Evolutionary conservation across 1,140 invertebrate species (phyloP).

Genomic region (Bombus superbus): DNA sequence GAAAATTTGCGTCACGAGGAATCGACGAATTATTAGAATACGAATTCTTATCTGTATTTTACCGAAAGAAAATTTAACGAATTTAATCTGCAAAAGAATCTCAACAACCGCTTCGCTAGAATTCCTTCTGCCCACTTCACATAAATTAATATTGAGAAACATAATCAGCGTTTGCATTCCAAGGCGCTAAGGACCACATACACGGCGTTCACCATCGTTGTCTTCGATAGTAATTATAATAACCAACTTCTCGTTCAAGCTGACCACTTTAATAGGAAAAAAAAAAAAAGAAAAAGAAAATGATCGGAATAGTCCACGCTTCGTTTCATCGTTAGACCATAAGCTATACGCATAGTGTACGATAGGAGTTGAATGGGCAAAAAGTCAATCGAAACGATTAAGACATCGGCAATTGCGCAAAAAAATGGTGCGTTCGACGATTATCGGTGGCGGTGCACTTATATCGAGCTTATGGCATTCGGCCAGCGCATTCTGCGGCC

Average conservation of each 20-base stretch:
- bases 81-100: neutral
- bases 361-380: neutral
- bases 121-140: neutral
- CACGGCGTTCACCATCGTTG: neutral
- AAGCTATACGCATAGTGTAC: no score
- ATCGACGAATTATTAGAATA: neutral
- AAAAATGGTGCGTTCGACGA: conserved; percentile 14
- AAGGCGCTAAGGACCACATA: neutral
- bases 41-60: neutral
- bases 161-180: neutral
- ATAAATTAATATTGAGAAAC: conserved; percentile 5
- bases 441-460: neutral
- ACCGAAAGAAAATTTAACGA: neutral
- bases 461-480: conserved; percentile 15
- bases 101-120: neutral
- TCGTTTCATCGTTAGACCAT: neutral
- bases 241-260: neutral
- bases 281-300: neutral
- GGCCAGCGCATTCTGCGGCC: conserved; percentile 16
- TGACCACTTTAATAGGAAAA: neutral
- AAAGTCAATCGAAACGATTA: neutral
- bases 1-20: neutral
- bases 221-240: neutral
- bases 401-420: conserved; percentile 23
- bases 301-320: conserved; percentile 1